These are phyloP conservation scores for Cyprinella venusta DNA, from an alignment of 2,797 vertebrate genomes.

Conservation along the genomic window DNA sequence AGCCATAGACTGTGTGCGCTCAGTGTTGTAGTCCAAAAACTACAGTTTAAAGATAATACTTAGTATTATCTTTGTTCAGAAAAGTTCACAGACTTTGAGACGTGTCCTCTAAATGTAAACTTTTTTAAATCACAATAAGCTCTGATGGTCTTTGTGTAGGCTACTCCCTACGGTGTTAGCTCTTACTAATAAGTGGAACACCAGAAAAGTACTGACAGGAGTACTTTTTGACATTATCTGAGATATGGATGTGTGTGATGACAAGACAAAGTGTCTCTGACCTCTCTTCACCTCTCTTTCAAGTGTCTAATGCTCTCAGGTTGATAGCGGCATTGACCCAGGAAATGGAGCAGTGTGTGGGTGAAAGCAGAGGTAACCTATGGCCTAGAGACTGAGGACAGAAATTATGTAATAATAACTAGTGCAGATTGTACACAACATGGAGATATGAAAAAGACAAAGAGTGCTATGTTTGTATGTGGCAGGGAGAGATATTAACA, in stretches of 20 bases:
- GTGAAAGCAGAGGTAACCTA: not conserved
- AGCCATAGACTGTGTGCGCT: not conserved
- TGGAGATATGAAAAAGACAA: not conserved
- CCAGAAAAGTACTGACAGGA: constrained; percentile 1
- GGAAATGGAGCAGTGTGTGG: constrained; percentile 17
- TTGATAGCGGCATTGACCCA: not conserved
- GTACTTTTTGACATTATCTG: constrained; percentile 7
- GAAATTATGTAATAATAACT: not conserved
- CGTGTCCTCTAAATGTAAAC: not conserved
- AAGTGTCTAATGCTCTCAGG: constrained; percentile 10
- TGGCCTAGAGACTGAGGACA: not conserved
- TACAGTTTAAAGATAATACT: no score
- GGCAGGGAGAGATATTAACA: not conserved
- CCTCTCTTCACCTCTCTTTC: constrained; percentile 8
- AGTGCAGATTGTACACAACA: not conserved
- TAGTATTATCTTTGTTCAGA: not conserved
- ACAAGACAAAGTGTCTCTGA: constrained; percentile 35
- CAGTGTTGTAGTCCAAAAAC: constrained; percentile 1
- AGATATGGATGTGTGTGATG: constrained; percentile 25
- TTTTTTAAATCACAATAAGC: not conserved
- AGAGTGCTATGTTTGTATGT: not conserved
- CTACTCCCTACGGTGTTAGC: not conserved
- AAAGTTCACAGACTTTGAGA: constrained; percentile 20
- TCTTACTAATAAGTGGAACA: constrained; percentile 16
- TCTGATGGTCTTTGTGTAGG: not conserved